These are phyloP conservation scores for Circaetus gallicus DNA, from an alignment of 2,113 vertebrate species.

Conservation along the genomic window DNA sequence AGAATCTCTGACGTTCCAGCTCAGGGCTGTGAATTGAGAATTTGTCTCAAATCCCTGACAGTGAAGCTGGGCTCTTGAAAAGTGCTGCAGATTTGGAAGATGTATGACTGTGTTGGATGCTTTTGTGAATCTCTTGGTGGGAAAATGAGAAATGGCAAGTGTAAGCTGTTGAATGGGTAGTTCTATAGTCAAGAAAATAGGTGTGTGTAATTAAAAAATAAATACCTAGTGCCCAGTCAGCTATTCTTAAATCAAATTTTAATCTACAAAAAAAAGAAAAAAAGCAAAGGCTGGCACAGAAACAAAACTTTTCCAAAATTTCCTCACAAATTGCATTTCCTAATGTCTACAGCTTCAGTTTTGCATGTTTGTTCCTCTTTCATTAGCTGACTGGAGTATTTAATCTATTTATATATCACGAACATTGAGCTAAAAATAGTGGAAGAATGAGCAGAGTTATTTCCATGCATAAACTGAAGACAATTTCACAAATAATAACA, in stretches of 20 bases:
- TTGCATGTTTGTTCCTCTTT: background rate
- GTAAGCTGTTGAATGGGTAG: background rate
- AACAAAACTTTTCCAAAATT: background rate
- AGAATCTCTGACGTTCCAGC: background rate
- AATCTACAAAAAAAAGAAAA: background rate
- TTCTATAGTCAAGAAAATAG: background rate
- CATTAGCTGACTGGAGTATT: background rate
- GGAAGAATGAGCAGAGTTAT: background rate
- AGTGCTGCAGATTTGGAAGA: background rate
- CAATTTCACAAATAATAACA: background rate
- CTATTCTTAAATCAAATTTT: background rate
- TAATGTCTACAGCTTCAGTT: background rate
- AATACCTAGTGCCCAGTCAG: background rate
- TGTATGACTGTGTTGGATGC: background rate
- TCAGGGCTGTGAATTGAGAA: background rate
- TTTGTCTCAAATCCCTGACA: background rate
- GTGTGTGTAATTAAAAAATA: background rate
- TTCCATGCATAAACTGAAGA: background rate
- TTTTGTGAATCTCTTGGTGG: background rate
- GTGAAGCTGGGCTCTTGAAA: background rate
- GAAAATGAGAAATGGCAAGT: background rate
- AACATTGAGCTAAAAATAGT: background rate
- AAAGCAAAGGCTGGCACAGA: background rate
- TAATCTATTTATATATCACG: background rate
- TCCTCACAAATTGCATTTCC: background rate